Base-by-base conservation (phyloP, 2,888 invertebrate species). In the Drosophila subsilvestris region DNA sequence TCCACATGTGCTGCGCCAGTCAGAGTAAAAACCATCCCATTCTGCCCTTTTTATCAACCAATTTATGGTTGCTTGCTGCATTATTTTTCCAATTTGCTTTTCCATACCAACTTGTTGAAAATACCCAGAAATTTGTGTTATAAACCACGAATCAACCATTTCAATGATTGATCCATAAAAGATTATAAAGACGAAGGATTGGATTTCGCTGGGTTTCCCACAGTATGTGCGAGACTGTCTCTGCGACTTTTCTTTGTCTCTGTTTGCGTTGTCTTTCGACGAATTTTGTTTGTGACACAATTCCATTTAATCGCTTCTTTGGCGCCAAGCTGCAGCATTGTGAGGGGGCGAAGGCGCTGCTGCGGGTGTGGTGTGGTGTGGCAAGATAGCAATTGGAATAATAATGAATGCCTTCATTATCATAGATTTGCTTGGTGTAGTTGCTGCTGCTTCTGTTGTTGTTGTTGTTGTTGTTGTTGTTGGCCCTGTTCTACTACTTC, bases 241-340 rank as follows among this genome's bases (percentile, higher is more conserved):
- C 45, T 20, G 4, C 45, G 42, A 54, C n/a, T 51, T 55, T 32
- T 37, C n/a, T 42, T 43, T 12, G 29, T 43, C 43, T 32, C 66
- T 56, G 56, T 49, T 56, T 54, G 56, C 62, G 69, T 68, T 72
- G 66, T 81, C 79, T 74, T 75, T 62, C 49, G 59, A 49, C 54
- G 59, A 74, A 72, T 75, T 81, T 88, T 76, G 79, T 86, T 86
- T 85, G 86, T 84, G 85, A 88, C 87, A 86, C 79, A 78, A 79
- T 86, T 89, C 75, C 87, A 88, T 88, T 90, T 89, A 89, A 90
- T 90, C 86, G 89, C 79, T 79, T 90, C 80, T 87, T 88, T 85
- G 89, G 89, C 89, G 89, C 89, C 89, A 86, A 29, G 63, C 55
- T 62, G 75, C 79, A 77, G 63, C 77, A 77, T 57, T 44, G 48